Conservation (phyloP, 2,113 vertebrate species). For the Aythya baeri region DNA sequence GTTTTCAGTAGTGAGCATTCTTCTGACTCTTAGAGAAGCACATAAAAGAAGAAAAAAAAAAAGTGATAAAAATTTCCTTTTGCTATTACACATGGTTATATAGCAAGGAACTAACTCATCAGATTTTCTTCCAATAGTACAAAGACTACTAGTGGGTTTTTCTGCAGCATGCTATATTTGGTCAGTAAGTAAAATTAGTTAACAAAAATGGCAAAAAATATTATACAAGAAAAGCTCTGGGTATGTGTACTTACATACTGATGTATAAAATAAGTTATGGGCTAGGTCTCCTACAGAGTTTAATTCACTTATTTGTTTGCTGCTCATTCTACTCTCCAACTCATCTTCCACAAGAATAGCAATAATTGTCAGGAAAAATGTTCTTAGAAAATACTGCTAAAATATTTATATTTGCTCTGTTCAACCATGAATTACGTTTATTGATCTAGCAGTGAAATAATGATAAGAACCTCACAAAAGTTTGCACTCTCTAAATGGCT, state of each 20-base stretch:
- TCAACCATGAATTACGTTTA: background rate
- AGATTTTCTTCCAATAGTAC: background rate
- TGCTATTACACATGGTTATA: background rate
- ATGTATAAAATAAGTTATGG: background rate
- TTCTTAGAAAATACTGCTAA: background rate
- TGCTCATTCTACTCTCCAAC: background rate
- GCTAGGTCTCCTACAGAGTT: background rate
- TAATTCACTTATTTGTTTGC: background rate
- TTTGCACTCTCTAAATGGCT: background rate
- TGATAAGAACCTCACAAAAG: background rate
- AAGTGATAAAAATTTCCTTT: background rate
- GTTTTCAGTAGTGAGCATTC: background rate
- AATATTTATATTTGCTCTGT: background rate
- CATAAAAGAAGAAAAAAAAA: rapidly evolving
- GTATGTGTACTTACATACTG: background rate
- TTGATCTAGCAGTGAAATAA: background rate
- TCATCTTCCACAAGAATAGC: background rate
- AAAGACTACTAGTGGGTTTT: background rate
- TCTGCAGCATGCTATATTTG: background rate
- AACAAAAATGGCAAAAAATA: background rate
- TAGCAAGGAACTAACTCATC: background rate
- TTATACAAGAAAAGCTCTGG: background rate
- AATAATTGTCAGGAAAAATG: background rate
- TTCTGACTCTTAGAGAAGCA: background rate
- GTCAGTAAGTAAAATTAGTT: background rate